phyloP scores from a whole-genome alignment of 2,113 vertebrate genomes.

The Pycnonotus jocosus region DNA sequence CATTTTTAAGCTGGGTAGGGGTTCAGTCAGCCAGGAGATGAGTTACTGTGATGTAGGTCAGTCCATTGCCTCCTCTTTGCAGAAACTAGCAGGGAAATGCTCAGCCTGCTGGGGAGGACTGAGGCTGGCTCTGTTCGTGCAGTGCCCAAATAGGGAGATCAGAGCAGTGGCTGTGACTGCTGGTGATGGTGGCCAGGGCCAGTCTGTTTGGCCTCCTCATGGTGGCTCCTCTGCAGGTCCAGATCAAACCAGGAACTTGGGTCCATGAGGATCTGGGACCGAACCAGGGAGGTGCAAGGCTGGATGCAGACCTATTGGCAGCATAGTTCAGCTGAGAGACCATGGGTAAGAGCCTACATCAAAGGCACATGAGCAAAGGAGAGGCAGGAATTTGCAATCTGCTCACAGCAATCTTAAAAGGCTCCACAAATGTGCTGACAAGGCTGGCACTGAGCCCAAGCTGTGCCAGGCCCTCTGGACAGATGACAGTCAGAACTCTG shows the following conservation, averaged over 20 bases:
- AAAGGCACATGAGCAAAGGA: not conserved
- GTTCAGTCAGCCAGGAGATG: not conserved
- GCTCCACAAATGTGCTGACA: not conserved
- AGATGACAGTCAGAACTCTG: not conserved
- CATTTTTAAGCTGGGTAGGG: not conserved
- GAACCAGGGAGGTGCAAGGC: not conserved
- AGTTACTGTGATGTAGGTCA: not conserved
- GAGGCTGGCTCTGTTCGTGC: accelerated
- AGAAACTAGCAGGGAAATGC: not conserved
- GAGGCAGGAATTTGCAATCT: not conserved
- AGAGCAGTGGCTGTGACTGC: not conserved
- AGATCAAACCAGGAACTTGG: not conserved
- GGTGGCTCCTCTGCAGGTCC: not conserved
- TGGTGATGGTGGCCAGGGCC: not conserved
- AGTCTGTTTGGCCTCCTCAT: not conserved
- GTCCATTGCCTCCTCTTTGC: not conserved
- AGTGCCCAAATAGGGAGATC: not conserved
- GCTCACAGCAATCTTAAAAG: not conserved
- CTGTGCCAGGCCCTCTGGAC: not conserved
- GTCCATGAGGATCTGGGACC: not conserved
- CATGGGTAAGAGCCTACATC: not conserved
- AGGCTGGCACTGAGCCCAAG: not conserved
- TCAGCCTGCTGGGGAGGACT: not conserved
- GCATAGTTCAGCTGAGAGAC: not conserved
- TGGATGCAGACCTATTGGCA: not conserved